Conservation (phyloP, 2,797 vertebrate species). For the Hafferia zeledoni region DNA sequence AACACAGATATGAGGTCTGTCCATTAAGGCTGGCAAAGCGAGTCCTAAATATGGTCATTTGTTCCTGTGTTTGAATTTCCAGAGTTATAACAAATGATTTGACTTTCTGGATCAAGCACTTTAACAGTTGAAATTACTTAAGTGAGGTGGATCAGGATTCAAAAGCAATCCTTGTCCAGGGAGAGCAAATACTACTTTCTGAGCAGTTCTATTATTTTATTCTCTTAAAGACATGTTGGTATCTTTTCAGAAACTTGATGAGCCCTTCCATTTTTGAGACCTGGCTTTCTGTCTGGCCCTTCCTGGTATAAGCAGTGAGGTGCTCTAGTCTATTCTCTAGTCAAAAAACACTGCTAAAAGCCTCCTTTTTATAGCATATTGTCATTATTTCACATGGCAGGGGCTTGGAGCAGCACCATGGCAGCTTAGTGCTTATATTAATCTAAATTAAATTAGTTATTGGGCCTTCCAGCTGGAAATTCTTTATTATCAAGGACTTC, state of each 20-base stretch:
- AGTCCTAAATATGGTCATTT: not conserved
- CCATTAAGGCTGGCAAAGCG: conserved; percentile 6
- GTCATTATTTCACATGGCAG: not conserved
- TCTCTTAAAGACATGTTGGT: not conserved
- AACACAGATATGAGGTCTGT: not conserved
- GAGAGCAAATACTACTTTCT: not conserved
- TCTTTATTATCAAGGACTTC: not conserved
- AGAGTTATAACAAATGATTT: not conserved
- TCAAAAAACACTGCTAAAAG: not conserved
- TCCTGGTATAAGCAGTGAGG: not conserved
- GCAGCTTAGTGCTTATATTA: not conserved
- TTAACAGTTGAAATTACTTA: not conserved
- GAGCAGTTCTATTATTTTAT: not conserved
- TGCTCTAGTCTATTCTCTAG: not conserved
- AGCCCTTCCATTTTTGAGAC: not conserved
- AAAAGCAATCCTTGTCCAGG: not conserved
- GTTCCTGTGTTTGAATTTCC: not conserved
- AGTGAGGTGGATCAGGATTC: not conserved
- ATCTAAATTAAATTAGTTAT: conserved; percentile 39
- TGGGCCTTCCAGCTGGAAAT: conserved; percentile 20
- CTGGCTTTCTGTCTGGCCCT: not conserved
- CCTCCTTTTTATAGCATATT: not conserved
- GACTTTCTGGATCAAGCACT: not conserved
- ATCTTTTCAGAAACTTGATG: not conserved
- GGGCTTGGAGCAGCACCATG: not conserved